Evolutionary conservation across 2,113 vertebrate genomes (phyloP), one percentile per base, ranked within the genome.

Genomic region (Xenopus laevis): DNA sequence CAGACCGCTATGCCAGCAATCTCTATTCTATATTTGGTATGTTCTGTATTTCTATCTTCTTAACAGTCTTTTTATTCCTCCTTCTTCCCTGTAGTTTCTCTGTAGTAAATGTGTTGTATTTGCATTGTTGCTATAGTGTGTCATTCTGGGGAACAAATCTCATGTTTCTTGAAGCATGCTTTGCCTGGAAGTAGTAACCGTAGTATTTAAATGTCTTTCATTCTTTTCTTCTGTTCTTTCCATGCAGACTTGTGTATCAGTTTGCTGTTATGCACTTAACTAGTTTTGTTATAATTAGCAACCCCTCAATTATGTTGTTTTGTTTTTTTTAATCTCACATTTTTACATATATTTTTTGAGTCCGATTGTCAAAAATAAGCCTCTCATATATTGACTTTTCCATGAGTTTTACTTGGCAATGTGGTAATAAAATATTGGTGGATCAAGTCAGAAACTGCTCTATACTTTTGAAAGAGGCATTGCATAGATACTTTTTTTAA

Each of bases 1-100:
- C 96, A 98, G 96, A 98, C 95, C 94, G 95, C 96, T 98, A 84
- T 99, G 92, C 97, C 96, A 94, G 96, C 97, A 95, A 98, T 99
- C 93, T 99, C 97, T 95, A 96, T 99, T 93, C 96, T 99, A 98
- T 96, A 99, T 91, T 99, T 98, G 97, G 97, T 99, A 99, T 93
- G 97, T 99, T 93, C 86, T 91, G 81, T 89, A 69, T 87, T 87
- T 89, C 88, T 88, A 86, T 86, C 83, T 87, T 84, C 88, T 88
- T 74, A 79, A 81, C 86, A 71, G 84, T 83, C 82, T 82, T 88
- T 27, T 84, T 74, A 82, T 77, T 78, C 79, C 46, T 47, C 77
- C 82, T 72, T 62, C 81, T 79, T 72, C 76, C 71, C 20, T 66
- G 47, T 71, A 46, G 45, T 50, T 40, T 75, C 15, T 80, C 76